Evolutionary conservation across 2,888 invertebrate genomes (phyloP).

Genomic region (Oscheius sp.): DNA sequence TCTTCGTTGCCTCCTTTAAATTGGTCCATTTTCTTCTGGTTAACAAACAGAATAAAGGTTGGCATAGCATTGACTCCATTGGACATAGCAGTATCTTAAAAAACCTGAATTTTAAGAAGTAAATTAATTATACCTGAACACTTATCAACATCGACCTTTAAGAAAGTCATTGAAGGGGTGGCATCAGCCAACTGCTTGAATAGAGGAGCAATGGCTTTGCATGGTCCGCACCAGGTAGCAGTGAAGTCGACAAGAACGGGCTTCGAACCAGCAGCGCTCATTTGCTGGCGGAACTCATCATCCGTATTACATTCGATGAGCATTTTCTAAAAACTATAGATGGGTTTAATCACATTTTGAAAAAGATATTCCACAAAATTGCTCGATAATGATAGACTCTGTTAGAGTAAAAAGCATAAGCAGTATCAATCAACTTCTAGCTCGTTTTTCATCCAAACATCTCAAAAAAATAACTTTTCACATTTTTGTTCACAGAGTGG

Average conservation of each 20-base stretch:
- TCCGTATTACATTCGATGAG: conserved; percentile 55
- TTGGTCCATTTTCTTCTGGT: conserved; percentile 81
- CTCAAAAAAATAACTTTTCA: no score
- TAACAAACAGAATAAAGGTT: conserved; percentile 93
- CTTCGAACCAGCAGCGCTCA: conserved; percentile 52
- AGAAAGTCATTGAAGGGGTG: conserved; percentile 82
- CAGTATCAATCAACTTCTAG: no score
- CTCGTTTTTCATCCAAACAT: no score
- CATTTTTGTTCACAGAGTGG: no score
- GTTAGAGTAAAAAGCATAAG: no score
- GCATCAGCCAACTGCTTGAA: conserved; percentile 88
- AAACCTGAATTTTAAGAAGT: not conserved
- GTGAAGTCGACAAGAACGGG: conserved; percentile 68
- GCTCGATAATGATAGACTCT: no score
- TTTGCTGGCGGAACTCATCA: conserved; percentile 47
- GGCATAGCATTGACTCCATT: conserved; percentile 96
- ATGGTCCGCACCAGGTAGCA: conserved; percentile 83
- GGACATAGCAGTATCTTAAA: conserved; percentile 76
- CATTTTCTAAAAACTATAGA: conserved; percentile 38
- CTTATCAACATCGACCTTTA: conserved; percentile 84
- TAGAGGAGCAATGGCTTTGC: conserved; percentile 89
- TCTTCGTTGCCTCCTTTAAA: conserved; percentile 87
- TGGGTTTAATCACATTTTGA: no score
- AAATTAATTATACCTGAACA: conserved; percentile 44
- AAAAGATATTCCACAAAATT: no score